Evolutionary conservation across 2,797 vertebrate species (phyloP), one percentile per base, ranked within the genome.

Genomic region (Bucorvus abyssinicus): DNA sequence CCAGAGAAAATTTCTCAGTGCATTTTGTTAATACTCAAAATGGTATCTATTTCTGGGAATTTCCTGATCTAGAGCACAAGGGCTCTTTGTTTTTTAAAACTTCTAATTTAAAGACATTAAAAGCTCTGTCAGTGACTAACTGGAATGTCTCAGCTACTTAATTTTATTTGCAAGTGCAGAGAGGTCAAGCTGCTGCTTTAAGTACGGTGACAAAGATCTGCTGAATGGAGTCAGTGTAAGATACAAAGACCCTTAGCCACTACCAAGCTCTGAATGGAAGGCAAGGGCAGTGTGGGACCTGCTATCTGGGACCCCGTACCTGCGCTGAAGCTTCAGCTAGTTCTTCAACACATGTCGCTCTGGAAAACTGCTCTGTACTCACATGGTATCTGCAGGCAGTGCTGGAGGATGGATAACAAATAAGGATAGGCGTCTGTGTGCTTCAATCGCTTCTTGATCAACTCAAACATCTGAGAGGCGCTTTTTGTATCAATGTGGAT

Each of bases 331-430:
- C 26, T 63, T 63, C 29, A 76, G 9, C 18, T 29, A 56, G 55
- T 44, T 95, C 68, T 81, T 67, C 40, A 64, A 6, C 4, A 79
- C 3, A 5, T 5, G 21, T 61, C 60, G 13, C 26, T 74, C n/a
- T 76, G 40, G 24, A 64, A 89, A 82, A 38, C 53, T 76, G 26
- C 16, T 26, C 65, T 30, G 45, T 85, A 98, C 99, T 99, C 95
- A 99, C 99, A 99, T 52, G 99, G 99, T 98, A 99, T 98, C 97
- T 99, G 99, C 78, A 99, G 98, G 90, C 99, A 99, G 98, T 99
- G 99, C 80, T 99, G 99, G 53, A 99, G 98, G 94, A 99, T 98
- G 26, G 99, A 99, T n/a, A 99, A 97, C 95, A 99, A 98, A 98
- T 99, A 98, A n/a, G 99, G 99, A 94, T 99, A 99, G 80, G 99